Evolutionary conservation across 2,113 vertebrate species (phyloP), one percentile per base, ranked within the genome.

Genomic region (Poecile atricapillus): DNA sequence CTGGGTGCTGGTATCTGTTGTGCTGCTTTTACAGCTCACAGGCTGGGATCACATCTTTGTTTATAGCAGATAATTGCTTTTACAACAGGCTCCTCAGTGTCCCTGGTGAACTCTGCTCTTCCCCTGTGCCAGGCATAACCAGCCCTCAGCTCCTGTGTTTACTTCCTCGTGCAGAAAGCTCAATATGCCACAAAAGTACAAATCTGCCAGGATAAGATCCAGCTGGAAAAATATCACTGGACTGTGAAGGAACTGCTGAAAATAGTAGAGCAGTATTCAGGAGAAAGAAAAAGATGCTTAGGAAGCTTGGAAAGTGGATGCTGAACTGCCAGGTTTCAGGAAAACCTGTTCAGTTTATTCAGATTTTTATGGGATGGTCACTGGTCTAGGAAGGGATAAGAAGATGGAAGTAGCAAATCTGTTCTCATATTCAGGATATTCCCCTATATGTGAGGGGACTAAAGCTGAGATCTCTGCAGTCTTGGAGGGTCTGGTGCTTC

Each of bases 81-180:
- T 87, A 62, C 71, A 64, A 2, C 39, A 27, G 31, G 33, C 20
- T 85, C 37, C 63, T 39, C 33, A 7, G 28, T 25, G 55, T 11
- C 74, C 30, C 35, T 28, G 19, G 33, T 90, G 93, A 86, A 85
- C 91, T 93, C 75, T 93, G 79, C 49, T 85, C 93, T 53, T 52
- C 19, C 47, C 6, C 31, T 2, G 31, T 33, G 39, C 70, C 64
- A 60, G 46, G n/a, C 1, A 0, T 9, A 21, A 21, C 68, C 5
- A 2, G 3, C 11, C 70, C 53, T 65, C 21, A 10, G 4, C 30
- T 78, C 60, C 11, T 15, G 13, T 8, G 8, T 35, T 60, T 23
- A 4, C 4, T 55, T 74, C 62, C 33, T 55, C 10, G 7, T 67
- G 49, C 20, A 64, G 13, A 33, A 30, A 59, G 33, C 20, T 82